Percentiles rank a stretch among this genome's conserved stretches.
Conservation (phyloP, 2,113 vertebrate genomes). For the Pica pica region DNA sequence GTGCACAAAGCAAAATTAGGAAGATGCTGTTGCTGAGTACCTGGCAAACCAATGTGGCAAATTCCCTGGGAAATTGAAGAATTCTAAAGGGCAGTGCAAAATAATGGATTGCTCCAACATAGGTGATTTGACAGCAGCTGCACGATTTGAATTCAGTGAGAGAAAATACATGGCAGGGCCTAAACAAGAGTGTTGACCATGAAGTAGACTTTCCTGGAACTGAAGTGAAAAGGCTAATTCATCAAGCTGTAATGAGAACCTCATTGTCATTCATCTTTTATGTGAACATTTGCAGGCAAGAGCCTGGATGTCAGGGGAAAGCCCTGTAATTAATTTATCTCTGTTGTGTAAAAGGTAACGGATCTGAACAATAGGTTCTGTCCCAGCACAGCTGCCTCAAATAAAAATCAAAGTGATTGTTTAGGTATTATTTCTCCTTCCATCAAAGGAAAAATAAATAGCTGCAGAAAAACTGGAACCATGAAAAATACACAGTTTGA, state of each 20-base stretch:
- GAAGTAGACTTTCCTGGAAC: conserved; percentile 18
- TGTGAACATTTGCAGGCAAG: conserved; percentile 33
- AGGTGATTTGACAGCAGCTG: neutral
- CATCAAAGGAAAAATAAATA: neutral
- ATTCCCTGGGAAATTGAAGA: neutral
- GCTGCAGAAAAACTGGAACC: neutral
- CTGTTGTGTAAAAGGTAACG: conserved; percentile 33
- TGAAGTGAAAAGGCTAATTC: conserved; percentile 47
- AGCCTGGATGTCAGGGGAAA: conserved; percentile 32
- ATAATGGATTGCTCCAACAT: neutral
- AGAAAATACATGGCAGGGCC: neutral
- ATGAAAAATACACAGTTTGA: neutral
- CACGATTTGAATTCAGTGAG: neutral
- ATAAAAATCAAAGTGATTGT: conserved; percentile 13
- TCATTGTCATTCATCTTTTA: conserved; percentile 55
- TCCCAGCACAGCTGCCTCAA: conserved; percentile 18
- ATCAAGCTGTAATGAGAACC: conserved; percentile 47
- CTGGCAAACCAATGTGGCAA: neutral
- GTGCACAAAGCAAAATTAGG: neutral
- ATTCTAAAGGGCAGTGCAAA: neutral
- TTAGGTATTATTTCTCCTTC: neutral
- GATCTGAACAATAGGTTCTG: conserved; percentile 10
- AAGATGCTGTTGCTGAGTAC: neutral
- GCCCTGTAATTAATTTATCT: conserved; percentile 55
- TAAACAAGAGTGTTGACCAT: conserved; percentile 16